Base-by-base conservation (phyloP, 2,113 vertebrate genomes). In the Neotragus moschatus region DNA sequence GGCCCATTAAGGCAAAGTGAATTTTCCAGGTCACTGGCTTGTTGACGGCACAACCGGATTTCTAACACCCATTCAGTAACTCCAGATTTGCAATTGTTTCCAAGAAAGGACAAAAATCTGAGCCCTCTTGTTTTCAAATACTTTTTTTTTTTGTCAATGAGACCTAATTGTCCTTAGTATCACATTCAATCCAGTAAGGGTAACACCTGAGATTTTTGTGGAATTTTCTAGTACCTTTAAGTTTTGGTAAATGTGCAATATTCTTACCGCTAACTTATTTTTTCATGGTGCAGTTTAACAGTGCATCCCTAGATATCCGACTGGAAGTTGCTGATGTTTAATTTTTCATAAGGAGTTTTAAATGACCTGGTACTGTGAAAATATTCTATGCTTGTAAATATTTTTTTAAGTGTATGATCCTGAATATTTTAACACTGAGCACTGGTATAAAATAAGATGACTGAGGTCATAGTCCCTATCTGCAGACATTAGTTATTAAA, bases 401-500 rank as follows among this genome's bases (percentile, higher is more conserved):
- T 70, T n/a, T 82, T 81, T 75, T 75, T 7, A 43, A 81, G 53
- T 45, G 1, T 91, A 10, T 63, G 25, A 84, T 94, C 33, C 13
- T 96, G 7, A 43, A 49, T 95, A 79, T 73, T 94, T 88, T 97
- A 79, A 86, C 88, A 86, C 26, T 88, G 66, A 88, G 10, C 9
- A 3, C 36, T 45, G 16, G 30, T 75, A 56, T 66, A 82, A 95
- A 88, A 84, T 84, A 95, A 94, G 8, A 77, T 1, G 51, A 58
- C 45, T 80, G 11, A 43, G 10, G 9, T 58, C 28, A n/a, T 84
- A 45, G 58, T 96, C 21, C 25, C 23, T 43, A 75, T 80, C 82
- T 93, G 14, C 15, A 89, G 11, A 70, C 85, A 75, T 58, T 93
- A 86, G 28, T 95, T 93, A 77, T 82, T 96, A 95, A 94, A 39